Evolutionary conservation across 2,888 invertebrate genomes (phyloP), one percentile per base, ranked within the genome.

Genomic region (Pecten maximus): DNA sequence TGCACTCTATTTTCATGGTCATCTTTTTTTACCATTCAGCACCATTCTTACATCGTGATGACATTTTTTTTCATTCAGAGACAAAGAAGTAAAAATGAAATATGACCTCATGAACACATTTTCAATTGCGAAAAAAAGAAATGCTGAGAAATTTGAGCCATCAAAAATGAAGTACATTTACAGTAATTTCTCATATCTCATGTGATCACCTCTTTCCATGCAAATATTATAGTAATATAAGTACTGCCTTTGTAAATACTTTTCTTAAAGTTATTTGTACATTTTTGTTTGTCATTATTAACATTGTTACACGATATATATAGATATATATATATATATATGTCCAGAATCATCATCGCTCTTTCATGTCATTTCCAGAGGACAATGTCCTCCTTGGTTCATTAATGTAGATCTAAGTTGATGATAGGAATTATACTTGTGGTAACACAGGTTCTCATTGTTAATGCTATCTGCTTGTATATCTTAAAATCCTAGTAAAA

Each of bases 181-280:
- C 28, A 35, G 35, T 74, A 74, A 12, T 74, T 3, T 74, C 8
- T 74, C 74, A 74, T 74, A 74, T 74, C 28, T 28, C 28, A 74
- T 74, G 74, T 74, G 74, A 74, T 74, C 74, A 74, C 35, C 74
- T 74, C 74, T 74, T 74, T 74, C 74, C 74, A 74, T 74, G 74
- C 74, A 74, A 74, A 74, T 74, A 74, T 23, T 60, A 60, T 35
- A 74, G 74, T 44, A 88, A 88, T 48, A 88, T 48, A 35, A 88
- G 88, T 48, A 88, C 88, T 88, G 88, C 88, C 88, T 88, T 48
- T 88, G 88, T 88, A 88, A 88, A 88, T 88, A 88, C 40, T 88
- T 44, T 48, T 88, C 74, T 88, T 88, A 88, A 88, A 50, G 44
- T 88, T 88, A 88, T 88, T 88, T 88, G 88, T 88, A 88, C 35